Percentiles rank a stretch among this genome's conserved stretches.
Conservation (phyloP, 2,888 invertebrate genomes). For the Cephonodes hylas region DNA sequence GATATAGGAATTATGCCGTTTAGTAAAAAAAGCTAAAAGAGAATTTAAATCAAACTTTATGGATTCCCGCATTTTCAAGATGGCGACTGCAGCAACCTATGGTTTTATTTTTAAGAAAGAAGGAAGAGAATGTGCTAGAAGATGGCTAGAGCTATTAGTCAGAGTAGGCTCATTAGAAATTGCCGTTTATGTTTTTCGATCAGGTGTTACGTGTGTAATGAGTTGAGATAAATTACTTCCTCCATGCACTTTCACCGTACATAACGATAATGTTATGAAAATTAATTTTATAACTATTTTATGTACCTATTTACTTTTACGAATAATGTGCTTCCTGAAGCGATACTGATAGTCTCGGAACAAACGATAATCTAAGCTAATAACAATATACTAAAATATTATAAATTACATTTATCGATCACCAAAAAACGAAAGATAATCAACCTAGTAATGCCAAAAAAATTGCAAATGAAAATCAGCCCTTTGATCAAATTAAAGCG, state of each 20-base stretch:
- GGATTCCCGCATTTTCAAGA: not conserved
- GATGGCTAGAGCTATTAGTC: not conserved
- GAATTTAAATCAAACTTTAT: not conserved
- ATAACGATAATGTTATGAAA: constrained; percentile 4
- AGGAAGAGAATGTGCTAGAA: not conserved
- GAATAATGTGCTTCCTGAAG: not conserved
- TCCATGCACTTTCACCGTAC: constrained; percentile 2
- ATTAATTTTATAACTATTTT: constrained; percentile 7
- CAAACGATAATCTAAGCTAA: no score
- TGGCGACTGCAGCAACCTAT: not conserved
- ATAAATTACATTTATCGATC: no score
- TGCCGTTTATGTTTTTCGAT: constrained; percentile 4
- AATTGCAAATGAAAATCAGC: no score
- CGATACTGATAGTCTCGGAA: not conserved
- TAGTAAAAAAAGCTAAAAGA: no score
- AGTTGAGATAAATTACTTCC: constrained; percentile 3
- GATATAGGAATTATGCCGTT: no score
- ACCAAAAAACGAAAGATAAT: no score
- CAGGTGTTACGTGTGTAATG: not conserved
- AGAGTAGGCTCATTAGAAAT: not conserved
- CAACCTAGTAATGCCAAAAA: no score
- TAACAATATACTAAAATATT: not conserved
- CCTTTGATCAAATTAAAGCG: not conserved
- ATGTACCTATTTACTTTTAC: not conserved
- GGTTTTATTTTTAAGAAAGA: not conserved